Evolutionary conservation across 2,888 invertebrate species (phyloP).

Genomic region (Sericinus montela): DNA sequence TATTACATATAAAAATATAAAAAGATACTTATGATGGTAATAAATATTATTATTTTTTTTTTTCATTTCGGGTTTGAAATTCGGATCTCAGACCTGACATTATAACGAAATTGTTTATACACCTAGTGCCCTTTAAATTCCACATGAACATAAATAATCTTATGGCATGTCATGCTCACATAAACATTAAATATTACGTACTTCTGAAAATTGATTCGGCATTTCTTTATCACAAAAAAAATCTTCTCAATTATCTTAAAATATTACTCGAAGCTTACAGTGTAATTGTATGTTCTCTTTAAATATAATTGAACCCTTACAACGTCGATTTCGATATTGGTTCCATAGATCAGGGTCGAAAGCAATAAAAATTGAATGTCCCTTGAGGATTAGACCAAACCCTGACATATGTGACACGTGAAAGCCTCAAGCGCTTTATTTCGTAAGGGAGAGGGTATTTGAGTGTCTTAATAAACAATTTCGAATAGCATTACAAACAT

Average conservation of each 20-base stretch:
- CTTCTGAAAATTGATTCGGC: neutral
- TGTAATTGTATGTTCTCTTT: constrained; percentile 26
- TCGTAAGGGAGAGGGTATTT: constrained; percentile 43
- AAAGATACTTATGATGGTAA: too few species aligned
- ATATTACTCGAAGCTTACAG: constrained; percentile 1
- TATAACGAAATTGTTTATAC: constrained; percentile 21
- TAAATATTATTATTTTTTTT: too few species aligned
- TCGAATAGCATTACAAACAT: constrained; percentile 37
- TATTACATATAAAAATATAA: too few species aligned
- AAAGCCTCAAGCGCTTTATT: constrained; percentile 64
- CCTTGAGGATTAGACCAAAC: constrained; percentile 71
- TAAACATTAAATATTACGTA: neutral
- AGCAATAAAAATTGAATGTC: constrained; percentile 72
- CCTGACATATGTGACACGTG: constrained; percentile 72
- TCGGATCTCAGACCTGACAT: constrained; percentile 23
- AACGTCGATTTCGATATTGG: constrained; percentile 54
- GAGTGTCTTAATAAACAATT: constrained; percentile 70
- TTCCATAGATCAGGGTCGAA: constrained; percentile 65
- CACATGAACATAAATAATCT: constrained; percentile 14
- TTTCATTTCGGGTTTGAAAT: constrained; percentile 31
- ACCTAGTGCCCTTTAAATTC: constrained; percentile 33
- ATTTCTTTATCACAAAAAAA: constrained; percentile 22
- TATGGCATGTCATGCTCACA: constrained; percentile 17
- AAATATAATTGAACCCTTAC: constrained; percentile 49
- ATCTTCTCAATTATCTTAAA: neutral